Conservation (phyloP, 2,113 vertebrate genomes). For the Antechinus stuartii region DNA sequence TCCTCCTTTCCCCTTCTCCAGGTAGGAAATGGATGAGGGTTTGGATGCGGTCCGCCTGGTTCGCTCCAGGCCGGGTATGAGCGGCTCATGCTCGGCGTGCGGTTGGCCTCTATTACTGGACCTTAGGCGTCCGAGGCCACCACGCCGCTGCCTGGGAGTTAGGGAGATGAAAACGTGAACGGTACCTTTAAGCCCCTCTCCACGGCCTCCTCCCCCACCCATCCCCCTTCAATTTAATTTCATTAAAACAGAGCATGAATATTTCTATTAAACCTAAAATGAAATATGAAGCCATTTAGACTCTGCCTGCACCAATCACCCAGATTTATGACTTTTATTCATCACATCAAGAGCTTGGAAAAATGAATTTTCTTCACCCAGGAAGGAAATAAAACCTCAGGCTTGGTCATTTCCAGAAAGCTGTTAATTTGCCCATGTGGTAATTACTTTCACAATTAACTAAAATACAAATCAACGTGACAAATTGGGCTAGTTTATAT, state of each 20-base stretch:
- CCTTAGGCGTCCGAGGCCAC: background rate
- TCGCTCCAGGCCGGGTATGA: background rate
- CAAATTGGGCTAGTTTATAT: constrained; percentile 98
- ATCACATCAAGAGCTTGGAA: constrained; percentile 96
- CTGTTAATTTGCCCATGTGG: constrained; percentile 94
- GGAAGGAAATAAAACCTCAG: constrained; percentile 94
- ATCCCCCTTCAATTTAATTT: constrained; percentile 95
- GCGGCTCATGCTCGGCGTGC: background rate
- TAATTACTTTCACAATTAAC: constrained; percentile 99
- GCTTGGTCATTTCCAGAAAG: constrained; percentile 95
- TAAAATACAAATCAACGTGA: constrained; percentile 99
- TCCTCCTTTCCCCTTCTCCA: background rate
- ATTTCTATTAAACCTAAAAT: constrained; percentile 99
- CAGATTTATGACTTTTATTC: constrained; percentile 99
- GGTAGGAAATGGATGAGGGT: background rate
- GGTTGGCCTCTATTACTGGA: background rate
- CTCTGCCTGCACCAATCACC: constrained; percentile 97
- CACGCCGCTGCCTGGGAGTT: rapidly evolving
- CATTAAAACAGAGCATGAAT: constrained; percentile 98
- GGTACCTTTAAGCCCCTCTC: constrained; percentile 83
- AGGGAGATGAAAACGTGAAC: background rate
- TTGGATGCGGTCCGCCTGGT: background rate
- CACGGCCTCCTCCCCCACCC: constrained; percentile 73
- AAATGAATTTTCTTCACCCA: constrained; percentile 96
- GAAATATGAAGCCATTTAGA: constrained; percentile 99